Base-by-base conservation (phyloP, 2,888 invertebrate genomes). In the Falcaria lacertinaria region DNA sequence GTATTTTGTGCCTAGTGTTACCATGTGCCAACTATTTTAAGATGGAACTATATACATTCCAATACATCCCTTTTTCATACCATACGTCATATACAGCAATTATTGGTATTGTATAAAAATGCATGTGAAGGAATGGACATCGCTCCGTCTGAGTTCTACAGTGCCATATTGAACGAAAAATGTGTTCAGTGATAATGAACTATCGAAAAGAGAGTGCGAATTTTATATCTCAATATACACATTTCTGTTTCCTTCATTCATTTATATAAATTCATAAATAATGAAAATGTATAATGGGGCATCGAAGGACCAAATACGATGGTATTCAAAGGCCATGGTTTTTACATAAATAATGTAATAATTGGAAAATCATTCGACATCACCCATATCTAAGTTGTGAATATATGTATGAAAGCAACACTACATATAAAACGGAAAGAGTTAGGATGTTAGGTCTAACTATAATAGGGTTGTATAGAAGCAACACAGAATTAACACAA, bases 1-100 rank as follows among this genome's bases (percentile, higher is more conserved):
- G 50, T 50, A 47, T 37, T 37, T 28, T 40, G 45, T 53, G 50
- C 50, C 48, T 41, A 46, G 43, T 41, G 41, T 38, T 33, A 42
- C 14, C 13, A 38, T 44, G 43, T 40, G 36, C 45, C 36, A 42
- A 34, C 22, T 25, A 22, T 22, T 22, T 22, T 11, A 7, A 28
- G 28, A 28, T 11, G 28, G 28, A 28, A 11, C 28, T 28, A 11
- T 28, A 11, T 28, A n/a, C n/a, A n/a, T n/a, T n/a, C n/a, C n/a
- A n/a, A n/a, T n/a, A n/a, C n/a, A n/a, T n/a, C n/a, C n/a, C n/a
- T n/a, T n/a, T n/a, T n/a, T n/a, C n/a, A n/a, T n/a, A n/a, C n/a
- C n/a, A n/a, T n/a, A n/a, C n/a, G n/a, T n/a, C 25, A 11, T 15
- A 32, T 41, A 41, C 35, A 25, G 4, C 19, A 19, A 8, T 25